Base-by-base conservation (phyloP, 2,888 invertebrate genomes). In the Hydraecia micacea region DNA sequence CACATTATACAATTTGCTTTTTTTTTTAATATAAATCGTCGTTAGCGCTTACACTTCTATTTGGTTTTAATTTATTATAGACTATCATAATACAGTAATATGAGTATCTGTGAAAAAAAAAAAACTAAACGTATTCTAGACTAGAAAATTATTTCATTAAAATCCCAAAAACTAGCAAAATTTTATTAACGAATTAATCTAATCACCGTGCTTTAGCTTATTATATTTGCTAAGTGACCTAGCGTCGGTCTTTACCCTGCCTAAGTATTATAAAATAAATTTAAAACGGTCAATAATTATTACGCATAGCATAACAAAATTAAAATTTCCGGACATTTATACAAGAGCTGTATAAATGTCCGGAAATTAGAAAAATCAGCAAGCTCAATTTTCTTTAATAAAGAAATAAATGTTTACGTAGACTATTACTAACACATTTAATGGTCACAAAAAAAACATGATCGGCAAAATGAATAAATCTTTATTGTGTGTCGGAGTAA, bases 291-390 rank as follows among this genome's bases (percentile, higher is more conserved):
- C 13, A 42, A 52, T 39, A 36, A 55, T 21, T 11, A 18, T 9
- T 15, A 60, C 60, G 0, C 9, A 28, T 36, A 13, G 4, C n/a
- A 42, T 18, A 32, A 74, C 4, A 36, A 77, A 68, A 69, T 25
- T 32, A 32, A 32, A 32, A 32, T 32, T 32, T 32, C 32, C 2
- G 32, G 32, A 32, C 32, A 32, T 32, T 32, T 32, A 32, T 32
- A 32, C 32, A 3, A 32, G 32, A 60, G 25, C n/a, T 58, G 32
- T 52, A 0, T 58, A 11, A 25, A 18, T 32, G 21, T 21, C 63
- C 63, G 73, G 63, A 85, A 18, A 85, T 81, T 60, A 39, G 5
- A 55, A 58, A 63, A 49, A 0, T 52, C 15, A 2, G 32, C 2
- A 68, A 72, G 65, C 36, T 42, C 39, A n/a, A 42, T 77, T 46